phyloP scores from a whole-genome alignment of 2,113 vertebrate genomes.

The Gadus chalcogrammus region DNA sequence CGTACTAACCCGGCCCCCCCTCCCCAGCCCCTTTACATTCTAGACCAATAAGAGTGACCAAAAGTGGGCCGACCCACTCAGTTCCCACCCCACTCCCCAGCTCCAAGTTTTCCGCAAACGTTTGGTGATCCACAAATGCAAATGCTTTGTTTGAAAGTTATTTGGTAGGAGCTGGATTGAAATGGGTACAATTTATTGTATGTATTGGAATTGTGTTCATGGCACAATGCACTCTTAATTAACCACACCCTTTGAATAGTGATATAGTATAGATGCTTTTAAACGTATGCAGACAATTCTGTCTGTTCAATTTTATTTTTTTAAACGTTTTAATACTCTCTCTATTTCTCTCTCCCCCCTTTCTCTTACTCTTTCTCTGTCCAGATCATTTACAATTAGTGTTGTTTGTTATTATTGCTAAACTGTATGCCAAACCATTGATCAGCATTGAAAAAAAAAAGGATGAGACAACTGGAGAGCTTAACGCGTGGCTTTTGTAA shows the following conservation, averaged over 20 bases:
- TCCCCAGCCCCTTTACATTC: constrained; percentile 36
- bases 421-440: constrained; percentile 1
- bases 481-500: not conserved
- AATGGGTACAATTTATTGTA: not conserved
- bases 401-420: not conserved
- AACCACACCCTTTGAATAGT: not conserved
- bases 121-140: constrained; percentile 32
- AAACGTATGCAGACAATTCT: constrained; percentile 14
- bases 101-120: constrained; percentile 18
- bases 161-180: too few relatives aligned
- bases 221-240: constrained; percentile 6
- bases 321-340: not conserved
- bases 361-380: not conserved
- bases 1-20: constrained; percentile 8
- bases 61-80: constrained; percentile 27
- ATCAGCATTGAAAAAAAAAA: not conserved
- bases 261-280: constrained; percentile 16
- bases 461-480: not conserved
- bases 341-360: not conserved
- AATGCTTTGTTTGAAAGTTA: constrained; percentile 25
- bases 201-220: constrained; percentile 7
- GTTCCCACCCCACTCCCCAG: constrained; percentile 10
- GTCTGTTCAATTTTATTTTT: constrained; percentile 4
- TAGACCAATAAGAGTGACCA: constrained; percentile 52
- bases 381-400: not conserved